Conservation (phyloP, 2,888 invertebrate species). For the Elaeidobius kamerunicus region DNA sequence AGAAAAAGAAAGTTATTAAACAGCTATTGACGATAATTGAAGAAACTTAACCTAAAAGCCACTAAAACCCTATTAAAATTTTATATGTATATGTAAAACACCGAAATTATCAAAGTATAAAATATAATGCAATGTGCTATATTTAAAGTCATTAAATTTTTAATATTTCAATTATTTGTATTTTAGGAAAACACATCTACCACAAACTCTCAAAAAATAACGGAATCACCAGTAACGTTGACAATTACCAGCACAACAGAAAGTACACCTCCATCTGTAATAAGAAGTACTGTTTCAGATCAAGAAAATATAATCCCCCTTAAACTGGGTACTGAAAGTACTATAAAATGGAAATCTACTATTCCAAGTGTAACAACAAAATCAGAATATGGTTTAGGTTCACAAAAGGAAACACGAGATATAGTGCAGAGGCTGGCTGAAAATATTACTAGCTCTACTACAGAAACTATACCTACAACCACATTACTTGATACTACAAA, state of each 20-base stretch:
- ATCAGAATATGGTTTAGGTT: too few species aligned
- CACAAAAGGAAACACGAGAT: too few species aligned
- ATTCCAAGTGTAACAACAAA: background rate
- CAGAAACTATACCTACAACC: constrained; percentile 42
- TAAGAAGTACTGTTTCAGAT: constrained; percentile 25
- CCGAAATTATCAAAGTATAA: background rate
- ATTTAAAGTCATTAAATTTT: background rate
- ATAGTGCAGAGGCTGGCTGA: too few species aligned
- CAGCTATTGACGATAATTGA: too few species aligned
- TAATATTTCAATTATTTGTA: background rate
- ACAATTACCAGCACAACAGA: background rate
- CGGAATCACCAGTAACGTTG: background rate
- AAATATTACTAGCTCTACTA: constrained; percentile 28
- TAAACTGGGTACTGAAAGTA: constrained; percentile 15
- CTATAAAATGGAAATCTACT: background rate
- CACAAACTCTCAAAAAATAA: background rate
- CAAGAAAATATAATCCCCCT: constrained; percentile 43
- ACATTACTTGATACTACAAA: background rate
- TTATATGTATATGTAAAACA: background rate
- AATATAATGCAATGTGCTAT: background rate
- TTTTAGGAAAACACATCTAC: constrained; percentile 3
- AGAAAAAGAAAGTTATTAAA: too few species aligned
- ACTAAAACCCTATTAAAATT: too few species aligned
- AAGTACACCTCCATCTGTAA: background rate
- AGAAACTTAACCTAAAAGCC: too few species aligned